phyloP scores from a whole-genome alignment of 2,797 vertebrate species.

The Sphenopsis melanotis region DNA sequence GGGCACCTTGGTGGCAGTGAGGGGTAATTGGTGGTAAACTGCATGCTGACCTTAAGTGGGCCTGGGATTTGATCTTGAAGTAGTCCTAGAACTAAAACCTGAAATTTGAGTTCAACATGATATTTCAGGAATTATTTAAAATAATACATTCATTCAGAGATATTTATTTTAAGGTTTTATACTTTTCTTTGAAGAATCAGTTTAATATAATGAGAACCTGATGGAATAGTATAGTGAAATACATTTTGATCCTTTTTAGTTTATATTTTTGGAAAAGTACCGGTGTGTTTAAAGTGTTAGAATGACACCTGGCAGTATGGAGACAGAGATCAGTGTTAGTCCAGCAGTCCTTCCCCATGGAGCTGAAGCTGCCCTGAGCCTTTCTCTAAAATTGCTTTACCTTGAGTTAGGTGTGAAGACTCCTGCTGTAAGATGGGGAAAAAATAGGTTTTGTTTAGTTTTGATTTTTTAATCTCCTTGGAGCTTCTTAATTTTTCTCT shows the following conservation, averaged over 20 bases:
- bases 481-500: neutral
- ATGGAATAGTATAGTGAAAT: conserved; percentile 27
- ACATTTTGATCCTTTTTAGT: conserved; percentile 54
- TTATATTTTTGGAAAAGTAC: neutral
- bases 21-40: conserved; percentile 20
- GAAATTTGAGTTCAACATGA: neutral
- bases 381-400: neutral
- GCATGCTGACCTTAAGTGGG: conserved; percentile 60
- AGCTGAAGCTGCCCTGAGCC: neutral
- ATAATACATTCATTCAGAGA: neutral
- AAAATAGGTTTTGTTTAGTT: neutral
- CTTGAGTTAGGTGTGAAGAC: neutral
- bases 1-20: neutral
- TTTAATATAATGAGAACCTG: neutral
- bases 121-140: neutral
- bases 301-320: neutral
- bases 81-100: neutral
- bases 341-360: neutral
- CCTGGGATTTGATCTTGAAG: conserved; percentile 13
- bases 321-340: neutral
- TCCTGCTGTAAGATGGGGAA: neutral
- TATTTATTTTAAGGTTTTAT: conserved; percentile 29
- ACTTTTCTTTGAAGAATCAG: conserved; percentile 3
- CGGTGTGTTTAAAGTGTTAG: neutral
- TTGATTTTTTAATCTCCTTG: neutral